Conservation (phyloP, 92 coral and sea anemone species). For the Heteractis magnifica region DNA sequence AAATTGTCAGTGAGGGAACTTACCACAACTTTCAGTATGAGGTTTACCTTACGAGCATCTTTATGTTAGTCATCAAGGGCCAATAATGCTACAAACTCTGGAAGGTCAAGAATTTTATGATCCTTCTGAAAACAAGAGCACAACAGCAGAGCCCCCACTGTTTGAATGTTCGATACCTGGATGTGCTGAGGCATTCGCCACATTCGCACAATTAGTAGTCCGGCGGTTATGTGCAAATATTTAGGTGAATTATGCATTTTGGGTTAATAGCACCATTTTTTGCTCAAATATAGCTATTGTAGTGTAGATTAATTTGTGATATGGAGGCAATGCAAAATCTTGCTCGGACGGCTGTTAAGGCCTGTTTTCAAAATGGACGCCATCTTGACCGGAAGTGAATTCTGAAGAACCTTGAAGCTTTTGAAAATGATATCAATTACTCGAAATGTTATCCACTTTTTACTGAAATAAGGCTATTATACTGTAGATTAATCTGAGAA, state of each 20-base stretch:
- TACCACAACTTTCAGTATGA: conserved; percentile 35
- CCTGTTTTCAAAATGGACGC: conserved; percentile 4
- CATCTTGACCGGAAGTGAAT: conserved; percentile 18
- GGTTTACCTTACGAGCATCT: background rate
- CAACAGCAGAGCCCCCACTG: too few relatives aligned
- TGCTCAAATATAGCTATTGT: background rate
- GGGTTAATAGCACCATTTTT: conserved; percentile 15
- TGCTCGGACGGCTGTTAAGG: background rate
- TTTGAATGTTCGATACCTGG: too few relatives aligned
- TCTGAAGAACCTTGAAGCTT: background rate
- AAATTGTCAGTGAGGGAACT: conserved; percentile 30
- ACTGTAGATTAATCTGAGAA: background rate
- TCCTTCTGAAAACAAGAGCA: too few relatives aligned
- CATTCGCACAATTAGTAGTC: too few relatives aligned
- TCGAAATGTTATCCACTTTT: background rate
- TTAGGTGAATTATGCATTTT: background rate
- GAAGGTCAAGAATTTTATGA: background rate
- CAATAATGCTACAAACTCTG: conserved; percentile 20
- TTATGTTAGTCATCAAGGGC: too few relatives aligned
- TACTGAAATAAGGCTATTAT: background rate
- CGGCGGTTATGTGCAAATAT: too few relatives aligned
- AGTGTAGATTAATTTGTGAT: background rate
- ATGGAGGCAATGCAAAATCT: conserved; percentile 11
- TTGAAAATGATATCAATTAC: background rate
- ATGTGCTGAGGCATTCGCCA: too few relatives aligned